phyloP scores from a whole-genome alignment of 1,140 invertebrate species.

The Hesperophylax magnus region DNA sequence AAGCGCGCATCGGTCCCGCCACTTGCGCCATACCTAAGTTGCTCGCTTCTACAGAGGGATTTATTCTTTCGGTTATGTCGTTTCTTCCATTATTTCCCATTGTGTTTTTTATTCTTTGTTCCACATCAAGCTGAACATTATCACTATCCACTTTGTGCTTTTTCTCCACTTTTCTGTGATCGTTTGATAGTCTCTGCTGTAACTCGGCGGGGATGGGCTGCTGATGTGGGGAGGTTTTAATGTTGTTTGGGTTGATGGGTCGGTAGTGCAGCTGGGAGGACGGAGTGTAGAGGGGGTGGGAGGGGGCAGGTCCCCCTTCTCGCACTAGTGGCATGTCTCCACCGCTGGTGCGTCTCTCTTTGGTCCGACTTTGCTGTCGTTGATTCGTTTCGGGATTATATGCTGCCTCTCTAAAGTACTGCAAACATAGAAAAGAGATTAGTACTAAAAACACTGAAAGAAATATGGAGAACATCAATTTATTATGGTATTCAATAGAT shows the following conservation, averaged over 20 bases:
- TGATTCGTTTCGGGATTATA: slow-evolving; percentile 89
- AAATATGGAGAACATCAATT: neutral
- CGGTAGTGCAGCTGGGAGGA: slow-evolving; percentile 59
- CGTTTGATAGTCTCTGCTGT: slow-evolving; percentile 42
- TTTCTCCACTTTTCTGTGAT: slow-evolving; percentile 43
- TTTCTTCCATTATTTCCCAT: slow-evolving; percentile 1
- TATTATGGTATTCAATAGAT: no score
- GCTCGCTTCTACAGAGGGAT: slow-evolving; percentile 10
- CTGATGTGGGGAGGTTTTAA: slow-evolving; percentile 40
- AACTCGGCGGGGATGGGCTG: slow-evolving; percentile 45
- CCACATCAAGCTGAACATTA: slow-evolving; percentile 6
- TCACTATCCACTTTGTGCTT: slow-evolving; percentile 10
- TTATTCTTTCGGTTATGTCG: slow-evolving; percentile 11
- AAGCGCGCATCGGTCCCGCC: slow-evolving; percentile 68
- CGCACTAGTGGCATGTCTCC: slow-evolving; percentile 54
- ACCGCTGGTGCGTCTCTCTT: slow-evolving; percentile 61
- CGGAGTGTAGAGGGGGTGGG: slow-evolving; percentile 66
- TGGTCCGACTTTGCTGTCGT: slow-evolving; percentile 68
- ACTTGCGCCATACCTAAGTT: slow-evolving; percentile 60
- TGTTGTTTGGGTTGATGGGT: slow-evolving; percentile 52
- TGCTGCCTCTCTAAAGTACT: slow-evolving; percentile 91
- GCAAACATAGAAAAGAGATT: slow-evolving; percentile 59
- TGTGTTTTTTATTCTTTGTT: neutral
- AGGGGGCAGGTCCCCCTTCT: slow-evolving; percentile 63
- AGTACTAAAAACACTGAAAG: neutral